These are phyloP conservation scores for Caranx ignobilis DNA, from an alignment of 2,113 vertebrate genomes.

Conservation along the genomic window DNA sequence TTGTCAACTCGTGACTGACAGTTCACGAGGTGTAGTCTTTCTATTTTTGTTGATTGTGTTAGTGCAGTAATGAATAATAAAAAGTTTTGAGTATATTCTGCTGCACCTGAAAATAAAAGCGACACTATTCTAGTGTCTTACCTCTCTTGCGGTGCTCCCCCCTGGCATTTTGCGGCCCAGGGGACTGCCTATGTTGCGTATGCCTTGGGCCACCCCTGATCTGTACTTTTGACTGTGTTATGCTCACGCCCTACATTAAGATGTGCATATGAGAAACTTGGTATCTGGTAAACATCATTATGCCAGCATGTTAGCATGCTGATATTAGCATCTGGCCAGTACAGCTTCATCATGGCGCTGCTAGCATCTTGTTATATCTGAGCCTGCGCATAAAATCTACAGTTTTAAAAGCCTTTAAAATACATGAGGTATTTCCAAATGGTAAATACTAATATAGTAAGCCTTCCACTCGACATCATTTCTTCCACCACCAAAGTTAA, in stretches of 20 bases:
- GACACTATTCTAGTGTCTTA: no score
- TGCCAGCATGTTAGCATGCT: background rate
- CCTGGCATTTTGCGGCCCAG: no score
- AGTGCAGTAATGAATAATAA: no score
- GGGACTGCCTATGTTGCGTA: no score
- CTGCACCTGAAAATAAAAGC: no score
- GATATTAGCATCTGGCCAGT: background rate
- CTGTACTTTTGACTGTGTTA: background rate
- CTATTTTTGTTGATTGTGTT: no score
- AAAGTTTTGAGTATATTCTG: no score
- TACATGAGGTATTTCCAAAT: no score
- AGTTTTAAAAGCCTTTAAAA: background rate
- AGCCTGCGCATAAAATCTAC: background rate
- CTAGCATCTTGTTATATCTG: background rate
- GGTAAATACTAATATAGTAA: background rate
- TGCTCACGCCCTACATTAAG: background rate
- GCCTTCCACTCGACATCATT: constrained; percentile 10
- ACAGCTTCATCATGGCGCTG: background rate
- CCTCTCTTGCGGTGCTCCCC: no score
- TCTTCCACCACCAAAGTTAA: constrained; percentile 10
- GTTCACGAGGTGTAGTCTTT: no score
- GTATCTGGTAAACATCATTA: background rate
- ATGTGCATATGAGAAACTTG: background rate
- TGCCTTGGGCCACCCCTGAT: no score
- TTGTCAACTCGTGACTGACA: no score